A percentile compares a stretch with the other conserved stretches of the same genome.
Conservation (phyloP, 2,888 invertebrate species). For the Selenia dentaria region DNA sequence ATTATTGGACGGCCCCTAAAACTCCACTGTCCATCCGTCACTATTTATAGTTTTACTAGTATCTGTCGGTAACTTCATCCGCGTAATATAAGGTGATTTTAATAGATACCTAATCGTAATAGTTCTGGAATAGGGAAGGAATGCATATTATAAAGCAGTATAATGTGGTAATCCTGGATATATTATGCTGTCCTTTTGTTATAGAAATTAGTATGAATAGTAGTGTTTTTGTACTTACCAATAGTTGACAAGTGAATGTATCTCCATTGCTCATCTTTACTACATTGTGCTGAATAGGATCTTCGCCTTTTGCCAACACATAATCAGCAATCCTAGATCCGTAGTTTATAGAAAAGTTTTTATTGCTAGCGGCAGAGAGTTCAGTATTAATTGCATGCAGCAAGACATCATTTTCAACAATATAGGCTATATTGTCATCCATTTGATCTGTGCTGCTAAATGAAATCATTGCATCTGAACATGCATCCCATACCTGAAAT, state of each 20-base stretch:
- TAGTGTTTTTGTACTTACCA: conserved; percentile 86
- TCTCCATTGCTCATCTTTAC: conserved; percentile 87
- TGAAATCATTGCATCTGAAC: conserved; percentile 94
- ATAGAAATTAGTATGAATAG: too few relatives aligned
- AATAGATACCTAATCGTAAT: too few relatives aligned
- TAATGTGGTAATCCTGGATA: too few relatives aligned
- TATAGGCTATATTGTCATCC: conserved; percentile 92
- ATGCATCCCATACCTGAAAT: conserved; percentile 96
- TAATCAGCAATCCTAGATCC: conserved; percentile 88
- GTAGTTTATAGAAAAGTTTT: conserved; percentile 88
- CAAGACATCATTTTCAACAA: conserved; percentile 97
- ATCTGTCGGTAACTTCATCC: too few relatives aligned
- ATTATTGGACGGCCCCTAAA: too few relatives aligned
- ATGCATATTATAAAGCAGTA: too few relatives aligned
- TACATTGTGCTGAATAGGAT: conserved; percentile 50
- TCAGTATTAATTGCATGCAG: conserved; percentile 89
- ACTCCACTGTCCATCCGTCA: too few relatives aligned
- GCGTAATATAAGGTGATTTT: too few relatives aligned
- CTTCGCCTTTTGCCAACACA: conserved; percentile 71
- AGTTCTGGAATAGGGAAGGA: too few relatives aligned
- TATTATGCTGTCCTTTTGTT: too few relatives aligned
- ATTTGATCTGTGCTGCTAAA: conserved; percentile 90
- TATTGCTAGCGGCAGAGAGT: conserved; percentile 67
- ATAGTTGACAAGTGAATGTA: conserved; percentile 86
- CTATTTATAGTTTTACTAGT: too few relatives aligned